A percentile compares a stretch with the other conserved stretches of the same genome.
Conservation (phyloP, 2,797 vertebrate genomes). For the Enteromius thamalakanensis region DNA sequence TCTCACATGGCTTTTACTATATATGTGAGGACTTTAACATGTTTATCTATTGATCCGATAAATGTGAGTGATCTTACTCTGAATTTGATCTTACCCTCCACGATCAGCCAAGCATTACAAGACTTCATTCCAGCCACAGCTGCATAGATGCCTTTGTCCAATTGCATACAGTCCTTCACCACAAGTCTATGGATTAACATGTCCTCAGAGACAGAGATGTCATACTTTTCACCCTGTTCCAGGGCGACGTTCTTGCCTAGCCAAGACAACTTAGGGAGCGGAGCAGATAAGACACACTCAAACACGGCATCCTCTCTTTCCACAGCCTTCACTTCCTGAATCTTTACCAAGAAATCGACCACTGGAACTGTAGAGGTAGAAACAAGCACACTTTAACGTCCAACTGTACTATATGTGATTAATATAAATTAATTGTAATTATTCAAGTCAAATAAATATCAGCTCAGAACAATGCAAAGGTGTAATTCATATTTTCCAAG, state of each 20-base stretch:
- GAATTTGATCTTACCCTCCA: slow-evolving; percentile 78
- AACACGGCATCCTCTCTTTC: slow-evolving; percentile 82
- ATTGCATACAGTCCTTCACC: slow-evolving; percentile 74
- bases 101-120: slow-evolving; percentile 86
- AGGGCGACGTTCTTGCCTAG: slow-evolving; percentile 76
- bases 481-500: neutral
- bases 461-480: neutral
- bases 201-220: slow-evolving; percentile 80
- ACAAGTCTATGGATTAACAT: slow-evolving; percentile 83
- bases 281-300: slow-evolving; percentile 77
- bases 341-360: slow-evolving; percentile 77
- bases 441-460: neutral
- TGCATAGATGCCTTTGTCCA: slow-evolving; percentile 86
- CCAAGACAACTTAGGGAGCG: slow-evolving; percentile 80
- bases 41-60: neutral
- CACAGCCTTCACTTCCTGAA: slow-evolving; percentile 76
- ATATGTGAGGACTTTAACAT: neutral
- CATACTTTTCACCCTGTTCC: slow-evolving; percentile 76
- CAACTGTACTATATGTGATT: neutral
- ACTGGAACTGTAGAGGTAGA: slow-evolving; percentile 67
- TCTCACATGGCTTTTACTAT: neutral
- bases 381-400: neutral
- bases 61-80: neutral
- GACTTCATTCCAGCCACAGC: slow-evolving; percentile 76
- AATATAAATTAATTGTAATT: neutral